phyloP scores from a whole-genome alignment of 2,113 vertebrate genomes.

The Chloropsis cyanopogon region DNA sequence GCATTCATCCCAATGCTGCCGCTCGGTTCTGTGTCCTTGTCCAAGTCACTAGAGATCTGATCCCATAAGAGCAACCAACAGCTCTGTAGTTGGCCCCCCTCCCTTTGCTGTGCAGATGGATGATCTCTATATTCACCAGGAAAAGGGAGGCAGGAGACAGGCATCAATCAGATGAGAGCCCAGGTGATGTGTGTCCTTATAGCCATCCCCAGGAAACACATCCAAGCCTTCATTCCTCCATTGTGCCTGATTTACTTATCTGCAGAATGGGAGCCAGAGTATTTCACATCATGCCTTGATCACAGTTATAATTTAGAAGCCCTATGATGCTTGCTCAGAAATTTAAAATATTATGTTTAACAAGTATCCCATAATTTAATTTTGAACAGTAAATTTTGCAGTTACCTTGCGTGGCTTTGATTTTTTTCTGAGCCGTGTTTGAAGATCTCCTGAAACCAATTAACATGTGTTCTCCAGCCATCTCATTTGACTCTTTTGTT shows the following conservation, averaged over 20 bases:
- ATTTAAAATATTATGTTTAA: constrained; percentile 7
- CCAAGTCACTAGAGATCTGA: neutral
- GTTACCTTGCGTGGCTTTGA: neutral
- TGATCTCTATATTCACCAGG: neutral
- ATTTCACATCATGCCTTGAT: neutral
- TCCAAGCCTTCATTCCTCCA: neutral
- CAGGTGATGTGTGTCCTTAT: neutral
- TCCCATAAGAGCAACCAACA: neutral
- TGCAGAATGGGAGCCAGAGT: neutral
- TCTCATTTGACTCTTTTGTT: neutral
- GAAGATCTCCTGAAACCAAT: neutral
- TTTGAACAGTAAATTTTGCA: neutral
- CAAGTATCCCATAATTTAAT: neutral
- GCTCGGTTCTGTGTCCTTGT: neutral
- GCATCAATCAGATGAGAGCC: neutral
- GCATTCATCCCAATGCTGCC: neutral
- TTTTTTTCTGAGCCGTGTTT: neutral
- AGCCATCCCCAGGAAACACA: neutral
- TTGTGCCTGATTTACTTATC: neutral
- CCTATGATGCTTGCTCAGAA: neutral
- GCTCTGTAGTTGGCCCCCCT: accelerated
- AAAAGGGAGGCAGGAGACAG: neutral
- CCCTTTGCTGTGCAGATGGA: neutral
- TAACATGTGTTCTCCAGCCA: neutral
- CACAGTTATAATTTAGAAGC: neutral